Conservation (phyloP, 2,113 vertebrate species). For the Callipepla californica region DNA sequence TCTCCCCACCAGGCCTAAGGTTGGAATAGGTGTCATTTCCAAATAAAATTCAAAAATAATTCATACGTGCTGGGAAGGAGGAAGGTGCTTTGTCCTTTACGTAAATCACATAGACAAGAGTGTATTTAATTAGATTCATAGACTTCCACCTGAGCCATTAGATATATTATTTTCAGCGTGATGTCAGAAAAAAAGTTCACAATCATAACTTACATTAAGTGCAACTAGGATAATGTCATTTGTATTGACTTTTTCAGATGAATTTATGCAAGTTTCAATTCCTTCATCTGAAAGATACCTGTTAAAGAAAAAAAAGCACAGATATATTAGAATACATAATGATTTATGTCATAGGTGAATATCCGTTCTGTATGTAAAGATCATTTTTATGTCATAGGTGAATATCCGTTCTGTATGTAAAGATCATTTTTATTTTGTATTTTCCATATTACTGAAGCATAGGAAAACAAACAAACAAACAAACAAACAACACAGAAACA, state of each 20-base stretch:
- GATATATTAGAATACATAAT: background rate
- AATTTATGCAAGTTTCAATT: constrained; percentile 89
- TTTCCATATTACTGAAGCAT: background rate
- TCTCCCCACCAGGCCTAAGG: background rate
- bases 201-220: constrained; percentile 90
- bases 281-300: constrained; percentile 97
- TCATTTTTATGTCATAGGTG: background rate
- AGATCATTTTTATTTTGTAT: background rate
- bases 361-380: background rate
- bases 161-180: background rate
- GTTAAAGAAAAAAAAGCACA: constrained; percentile 56
- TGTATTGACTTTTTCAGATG: constrained; percentile 84
- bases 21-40: background rate
- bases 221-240: constrained; percentile 90
- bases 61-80: background rate
- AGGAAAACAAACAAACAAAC: background rate
- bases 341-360: background rate
- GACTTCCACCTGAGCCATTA: background rate
- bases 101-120: background rate
- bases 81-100: background rate
- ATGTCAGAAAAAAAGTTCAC: background rate
- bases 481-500: background rate
- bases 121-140: background rate
- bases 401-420: background rate
- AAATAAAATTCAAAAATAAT: background rate